phyloP scores from a whole-genome alignment of 2,888 invertebrate species.

The Ctena decussata region DNA sequence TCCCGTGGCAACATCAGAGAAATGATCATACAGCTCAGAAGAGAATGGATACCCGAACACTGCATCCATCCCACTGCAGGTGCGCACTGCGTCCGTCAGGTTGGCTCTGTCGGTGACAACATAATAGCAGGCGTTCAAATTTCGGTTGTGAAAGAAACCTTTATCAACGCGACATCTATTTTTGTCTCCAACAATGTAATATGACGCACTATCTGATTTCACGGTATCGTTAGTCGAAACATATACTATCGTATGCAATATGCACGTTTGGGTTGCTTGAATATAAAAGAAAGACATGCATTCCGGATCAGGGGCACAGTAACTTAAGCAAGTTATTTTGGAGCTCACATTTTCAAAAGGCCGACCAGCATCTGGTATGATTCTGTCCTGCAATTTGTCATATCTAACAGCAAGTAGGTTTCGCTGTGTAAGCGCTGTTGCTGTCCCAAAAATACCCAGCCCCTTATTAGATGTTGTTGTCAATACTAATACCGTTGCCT shows the following conservation, averaged over 20 bases:
- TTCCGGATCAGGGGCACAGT: not conserved
- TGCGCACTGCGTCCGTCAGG: not conserved
- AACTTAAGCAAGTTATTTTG: not conserved
- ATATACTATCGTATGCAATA: not conserved
- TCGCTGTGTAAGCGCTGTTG: no score
- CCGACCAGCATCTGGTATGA: not conserved
- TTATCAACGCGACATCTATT: not conserved
- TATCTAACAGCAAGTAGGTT: no score
- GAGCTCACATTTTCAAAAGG: not conserved
- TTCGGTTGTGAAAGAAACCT: not conserved
- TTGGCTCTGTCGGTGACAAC: not conserved
- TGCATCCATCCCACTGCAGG: not conserved
- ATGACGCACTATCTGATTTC: not conserved
- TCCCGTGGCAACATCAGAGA: not conserved
- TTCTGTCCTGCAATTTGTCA: not conserved
- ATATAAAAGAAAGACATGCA: not conserved
- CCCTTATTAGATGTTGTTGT: no score
- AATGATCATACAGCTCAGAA: not conserved
- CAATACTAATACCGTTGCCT: no score
- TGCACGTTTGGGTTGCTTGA: not conserved
- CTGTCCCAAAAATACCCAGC: no score
- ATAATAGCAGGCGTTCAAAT: not conserved
- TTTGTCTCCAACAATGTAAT: not conserved
- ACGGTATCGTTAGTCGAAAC: not conserved
- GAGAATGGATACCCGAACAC: not conserved